A percentile compares a stretch with the other conserved stretches of the same genome.
Conservation (phyloP, 2,888 invertebrate species). For the Dascillus cervinus region DNA sequence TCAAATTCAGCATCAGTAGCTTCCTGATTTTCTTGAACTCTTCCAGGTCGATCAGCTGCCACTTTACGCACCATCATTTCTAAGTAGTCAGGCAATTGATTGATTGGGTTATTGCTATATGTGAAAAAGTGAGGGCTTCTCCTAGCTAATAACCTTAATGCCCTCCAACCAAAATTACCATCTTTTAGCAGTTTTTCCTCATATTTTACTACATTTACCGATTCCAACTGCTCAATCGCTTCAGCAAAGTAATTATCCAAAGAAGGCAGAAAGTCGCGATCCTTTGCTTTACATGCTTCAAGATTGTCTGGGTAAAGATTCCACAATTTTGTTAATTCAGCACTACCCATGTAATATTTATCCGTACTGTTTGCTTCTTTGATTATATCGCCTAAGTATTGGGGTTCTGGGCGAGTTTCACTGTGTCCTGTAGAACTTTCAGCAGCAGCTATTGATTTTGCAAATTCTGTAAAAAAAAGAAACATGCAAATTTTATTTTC, state of each 20-base stretch:
- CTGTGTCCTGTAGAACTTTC: slow-evolving; percentile 16
- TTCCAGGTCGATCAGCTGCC: too few relatives aligned
- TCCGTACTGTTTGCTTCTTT: slow-evolving; percentile 63
- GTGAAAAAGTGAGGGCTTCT: slow-evolving; percentile 89
- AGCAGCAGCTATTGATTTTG: slow-evolving; percentile 15
- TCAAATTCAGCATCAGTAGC: too few relatives aligned
- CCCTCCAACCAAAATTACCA: slow-evolving; percentile 90
- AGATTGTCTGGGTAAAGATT: slow-evolving; percentile 89
- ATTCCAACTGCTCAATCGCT: slow-evolving; percentile 64
- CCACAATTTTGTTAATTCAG: slow-evolving; percentile 88
- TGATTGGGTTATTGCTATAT: slow-evolving; percentile 75
- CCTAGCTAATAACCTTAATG: slow-evolving; percentile 76
- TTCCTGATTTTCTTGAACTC: too few relatives aligned
- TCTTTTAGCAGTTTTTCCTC: slow-evolving; percentile 55
- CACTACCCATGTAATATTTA: slow-evolving; percentile 75
- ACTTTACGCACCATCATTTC: too few relatives aligned
- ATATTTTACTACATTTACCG: slow-evolving; percentile 47
- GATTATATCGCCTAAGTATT: slow-evolving; percentile 68
- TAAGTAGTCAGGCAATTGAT: too few relatives aligned
- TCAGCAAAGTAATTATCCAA: slow-evolving; percentile 60
- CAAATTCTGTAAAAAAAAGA: slow-evolving; percentile 23
- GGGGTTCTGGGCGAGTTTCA: slow-evolving; percentile 40
- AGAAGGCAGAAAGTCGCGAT: slow-evolving; percentile 83
- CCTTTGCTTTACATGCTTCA: slow-evolving; percentile 82
- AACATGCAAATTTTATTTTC: too few relatives aligned